Conservation (phyloP, 1,140 invertebrate species). For the Halictus rubicundus region DNA sequence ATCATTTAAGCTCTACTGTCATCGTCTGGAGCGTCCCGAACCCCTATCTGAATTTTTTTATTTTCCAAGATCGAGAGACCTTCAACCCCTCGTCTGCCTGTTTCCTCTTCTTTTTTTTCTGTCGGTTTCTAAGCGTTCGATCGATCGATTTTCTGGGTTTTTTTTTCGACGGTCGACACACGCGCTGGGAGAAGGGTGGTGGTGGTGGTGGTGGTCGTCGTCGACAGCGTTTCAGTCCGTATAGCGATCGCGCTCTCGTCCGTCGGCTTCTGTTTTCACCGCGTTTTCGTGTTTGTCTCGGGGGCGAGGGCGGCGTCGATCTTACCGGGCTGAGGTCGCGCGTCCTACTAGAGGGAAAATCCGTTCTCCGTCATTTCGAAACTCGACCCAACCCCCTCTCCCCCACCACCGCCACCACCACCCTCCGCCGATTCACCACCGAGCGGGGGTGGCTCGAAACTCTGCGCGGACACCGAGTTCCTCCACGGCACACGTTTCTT, state of each 20-base stretch:
- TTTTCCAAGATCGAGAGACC: too few species aligned
- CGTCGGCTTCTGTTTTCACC: conserved; percentile 12
- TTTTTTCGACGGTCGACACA: too few species aligned
- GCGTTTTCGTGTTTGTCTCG: conserved; percentile 54
- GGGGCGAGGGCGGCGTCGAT: conserved; percentile 71
- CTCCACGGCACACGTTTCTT: background rate
- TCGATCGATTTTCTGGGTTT: too few species aligned
- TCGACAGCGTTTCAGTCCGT: background rate
- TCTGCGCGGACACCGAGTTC: conserved; percentile 36
- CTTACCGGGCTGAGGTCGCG: conserved; percentile 74
- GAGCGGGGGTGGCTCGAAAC: conserved; percentile 34
- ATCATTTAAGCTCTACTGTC: too few species aligned
- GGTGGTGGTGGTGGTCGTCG: background rate
- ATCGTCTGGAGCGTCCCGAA: too few species aligned
- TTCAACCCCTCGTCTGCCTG: background rate
- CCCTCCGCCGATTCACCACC: conserved; percentile 10
- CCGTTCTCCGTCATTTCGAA: conserved; percentile 57
- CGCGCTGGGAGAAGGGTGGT: background rate
- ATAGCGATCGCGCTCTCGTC: conserved; percentile 29
- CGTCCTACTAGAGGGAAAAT: conserved; percentile 72
- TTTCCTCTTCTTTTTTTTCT: background rate
- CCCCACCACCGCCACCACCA: too few species aligned
- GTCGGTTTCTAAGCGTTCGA: background rate
- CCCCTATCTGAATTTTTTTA: too few species aligned
- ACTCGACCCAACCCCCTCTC: conserved; percentile 29